These are phyloP conservation scores for Osmerus mordax DNA, from an alignment of 2,113 vertebrate genomes.

Conservation along the genomic window DNA sequence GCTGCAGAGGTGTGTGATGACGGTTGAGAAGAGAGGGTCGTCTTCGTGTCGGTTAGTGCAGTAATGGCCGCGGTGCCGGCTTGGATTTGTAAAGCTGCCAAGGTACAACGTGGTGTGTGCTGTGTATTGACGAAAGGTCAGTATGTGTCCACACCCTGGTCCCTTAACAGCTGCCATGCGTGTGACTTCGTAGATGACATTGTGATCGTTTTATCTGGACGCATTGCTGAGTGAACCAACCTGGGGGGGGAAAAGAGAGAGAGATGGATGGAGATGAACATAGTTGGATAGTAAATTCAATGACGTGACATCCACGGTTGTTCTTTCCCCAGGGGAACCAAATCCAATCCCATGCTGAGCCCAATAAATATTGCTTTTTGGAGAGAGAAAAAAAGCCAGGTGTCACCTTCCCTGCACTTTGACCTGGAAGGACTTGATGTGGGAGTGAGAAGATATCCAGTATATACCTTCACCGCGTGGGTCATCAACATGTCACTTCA, in stretches of 20 bases:
- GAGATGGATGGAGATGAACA: too few relatives aligned
- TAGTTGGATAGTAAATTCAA: conserved; percentile 5
- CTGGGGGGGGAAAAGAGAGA: not conserved
- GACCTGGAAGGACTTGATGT: conserved; percentile 10
- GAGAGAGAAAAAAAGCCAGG: not conserved
- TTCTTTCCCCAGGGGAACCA: not conserved
- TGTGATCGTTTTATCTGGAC: not conserved
- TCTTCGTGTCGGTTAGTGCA: conserved; percentile 13
- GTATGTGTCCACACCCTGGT: not conserved
- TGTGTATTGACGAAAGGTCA: not conserved
- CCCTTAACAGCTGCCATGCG: not conserved
- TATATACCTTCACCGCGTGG: not conserved
- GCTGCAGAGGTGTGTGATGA: conserved; percentile 34
- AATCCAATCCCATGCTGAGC: not conserved
- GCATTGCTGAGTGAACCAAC: not conserved
- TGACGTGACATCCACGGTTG: conserved; percentile 8
- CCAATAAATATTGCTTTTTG: conserved; percentile 2
- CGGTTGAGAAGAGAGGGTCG: conserved; percentile 16
- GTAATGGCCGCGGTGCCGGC: conserved; percentile 20
- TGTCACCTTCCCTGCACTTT: conserved; percentile 6
- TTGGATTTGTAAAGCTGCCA: conserved; percentile 23
- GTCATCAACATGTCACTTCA: conserved; percentile 19
- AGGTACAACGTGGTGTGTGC: not conserved
- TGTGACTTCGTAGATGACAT: not conserved
- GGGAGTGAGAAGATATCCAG: conserved; percentile 23